These are phyloP conservation scores for Lytechinus pictus DNA, from an alignment of 35 echinoderm and acorn worm species.

Conservation along the genomic window DNA sequence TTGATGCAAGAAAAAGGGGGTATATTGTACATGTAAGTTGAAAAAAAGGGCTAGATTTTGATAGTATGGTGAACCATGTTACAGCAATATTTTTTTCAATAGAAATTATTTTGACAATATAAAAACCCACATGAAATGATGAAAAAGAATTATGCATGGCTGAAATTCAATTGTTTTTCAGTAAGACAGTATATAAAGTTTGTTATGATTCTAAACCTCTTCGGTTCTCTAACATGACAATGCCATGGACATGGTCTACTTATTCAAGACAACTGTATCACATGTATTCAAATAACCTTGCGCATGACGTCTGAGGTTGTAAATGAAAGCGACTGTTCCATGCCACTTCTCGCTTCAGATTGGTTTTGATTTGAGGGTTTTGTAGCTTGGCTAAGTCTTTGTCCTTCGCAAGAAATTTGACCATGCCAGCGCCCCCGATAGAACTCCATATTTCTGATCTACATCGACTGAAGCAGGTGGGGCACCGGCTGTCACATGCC, in stretches of 20 bases:
- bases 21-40: too few species aligned
- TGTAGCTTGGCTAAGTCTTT: not conserved
- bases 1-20: too few species aligned
- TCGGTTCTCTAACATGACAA: too few species aligned
- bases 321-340: constrained; percentile 33
- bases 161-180: too few species aligned
- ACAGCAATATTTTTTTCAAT: too few species aligned
- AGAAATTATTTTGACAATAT: too few species aligned
- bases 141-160: too few species aligned
- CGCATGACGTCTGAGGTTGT: not conserved
- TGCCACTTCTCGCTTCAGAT: not conserved
- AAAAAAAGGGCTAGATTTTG: too few species aligned
- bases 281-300: not conserved
- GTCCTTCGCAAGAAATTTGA: not conserved
- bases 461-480: constrained; percentile 12
- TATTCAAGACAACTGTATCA: not conserved
- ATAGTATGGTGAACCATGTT: too few species aligned
- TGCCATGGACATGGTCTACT: not conserved
- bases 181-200: too few species aligned
- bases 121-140: too few species aligned
- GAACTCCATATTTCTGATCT: not conserved
- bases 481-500: constrained; percentile 21
- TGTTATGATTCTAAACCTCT: too few species aligned
- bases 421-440: not conserved
- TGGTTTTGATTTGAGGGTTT: not conserved